Conservation (phyloP, 2,888 invertebrate species). For the Parapristionchus giblindavisi region DNA sequence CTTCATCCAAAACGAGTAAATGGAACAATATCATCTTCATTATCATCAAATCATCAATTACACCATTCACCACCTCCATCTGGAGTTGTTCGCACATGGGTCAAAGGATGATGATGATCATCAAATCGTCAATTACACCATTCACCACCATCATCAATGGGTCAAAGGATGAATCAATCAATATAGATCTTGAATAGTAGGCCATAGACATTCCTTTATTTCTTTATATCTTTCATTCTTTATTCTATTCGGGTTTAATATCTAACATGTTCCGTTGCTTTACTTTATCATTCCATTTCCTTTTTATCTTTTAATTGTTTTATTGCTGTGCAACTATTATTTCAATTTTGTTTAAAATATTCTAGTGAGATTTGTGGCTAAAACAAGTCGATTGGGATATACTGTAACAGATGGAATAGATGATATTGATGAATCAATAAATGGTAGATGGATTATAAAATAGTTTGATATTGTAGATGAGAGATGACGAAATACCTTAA, state of each 20-base stretch:
- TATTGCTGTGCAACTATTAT: slow-evolving; percentile 5
- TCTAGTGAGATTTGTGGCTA: not conserved
- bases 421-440: not conserved
- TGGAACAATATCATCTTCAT: too few species aligned
- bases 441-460: slow-evolving; percentile 12
- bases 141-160: too few species aligned
- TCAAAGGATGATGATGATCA: not conserved
- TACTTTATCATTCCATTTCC: not conserved
- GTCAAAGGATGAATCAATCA: too few species aligned
- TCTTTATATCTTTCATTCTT: not conserved
- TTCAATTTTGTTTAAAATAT: not conserved
- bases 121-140: not conserved
- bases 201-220: not conserved
- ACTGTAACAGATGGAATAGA: slow-evolving; percentile 8
- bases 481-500: slow-evolving; percentile 23
- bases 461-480: not conserved
- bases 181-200: not conserved
- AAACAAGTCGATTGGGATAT: not conserved
- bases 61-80: not conserved
- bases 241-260: not conserved
- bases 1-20: too few species aligned
- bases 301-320: not conserved
- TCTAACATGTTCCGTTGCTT: slow-evolving; percentile 6
- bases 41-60: too few species aligned
- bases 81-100: not conserved